These are phyloP conservation scores for Dasyurus viverrinus DNA, from an alignment of 2,113 vertebrate genomes.

Conservation along the genomic window DNA sequence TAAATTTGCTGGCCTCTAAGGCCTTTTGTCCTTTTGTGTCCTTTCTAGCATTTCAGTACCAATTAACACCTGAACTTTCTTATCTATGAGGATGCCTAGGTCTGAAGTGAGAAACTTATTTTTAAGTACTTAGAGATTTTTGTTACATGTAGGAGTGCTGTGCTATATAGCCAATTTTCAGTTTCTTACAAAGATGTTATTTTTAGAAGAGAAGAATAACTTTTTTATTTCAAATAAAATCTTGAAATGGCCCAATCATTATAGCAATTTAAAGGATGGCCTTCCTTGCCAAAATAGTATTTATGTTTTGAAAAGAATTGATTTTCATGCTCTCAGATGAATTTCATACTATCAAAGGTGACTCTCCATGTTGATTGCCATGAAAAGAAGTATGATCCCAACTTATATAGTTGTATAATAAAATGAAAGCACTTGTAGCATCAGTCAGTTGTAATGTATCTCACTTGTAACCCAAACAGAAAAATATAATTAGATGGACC, in stretches of 20 bases:
- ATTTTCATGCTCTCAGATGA: neutral
- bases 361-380: neutral
- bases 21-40: conserved; percentile 1
- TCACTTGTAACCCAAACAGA: neutral
- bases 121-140: neutral
- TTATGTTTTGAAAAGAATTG: neutral
- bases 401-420: neutral
- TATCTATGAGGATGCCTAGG: neutral
- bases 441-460: neutral
- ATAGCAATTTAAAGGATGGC: neutral
- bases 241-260: neutral
- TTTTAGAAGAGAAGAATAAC: neutral
- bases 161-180: neutral
- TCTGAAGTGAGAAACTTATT: neutral
- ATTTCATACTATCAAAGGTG: neutral
- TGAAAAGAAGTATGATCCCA: neutral
- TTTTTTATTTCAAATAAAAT: neutral
- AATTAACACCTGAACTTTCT: conserved; percentile 2
- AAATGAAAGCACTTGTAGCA: neutral
- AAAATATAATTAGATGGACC: neutral
- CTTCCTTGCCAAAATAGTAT: neutral
- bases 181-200: neutral
- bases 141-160: neutral
- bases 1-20: neutral
- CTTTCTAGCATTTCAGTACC: neutral